A percentile compares a stretch with the other conserved stretches of the same genome.
Evolutionary conservation across 2,113 vertebrate species (phyloP).

Genomic region (Coryphaenoides rupestris): DNA sequence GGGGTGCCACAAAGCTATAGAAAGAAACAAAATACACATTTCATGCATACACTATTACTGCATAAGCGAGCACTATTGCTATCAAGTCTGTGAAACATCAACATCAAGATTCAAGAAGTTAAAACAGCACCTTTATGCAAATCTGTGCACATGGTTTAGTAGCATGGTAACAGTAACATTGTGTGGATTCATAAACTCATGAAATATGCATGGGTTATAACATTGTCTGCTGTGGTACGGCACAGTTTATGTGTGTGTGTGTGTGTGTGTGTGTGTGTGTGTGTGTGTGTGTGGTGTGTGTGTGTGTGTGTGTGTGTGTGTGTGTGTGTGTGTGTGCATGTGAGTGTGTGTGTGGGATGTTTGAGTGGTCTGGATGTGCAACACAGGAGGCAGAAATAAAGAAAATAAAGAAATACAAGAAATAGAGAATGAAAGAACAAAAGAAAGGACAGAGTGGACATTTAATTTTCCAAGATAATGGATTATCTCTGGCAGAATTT

Average conservation of each 20-base stretch:
- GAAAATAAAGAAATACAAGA: constrained; percentile 11
- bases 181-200: no score
- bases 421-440: constrained; percentile 26
- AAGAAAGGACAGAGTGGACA: constrained; percentile 46
- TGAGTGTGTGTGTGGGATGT: constrained; percentile 13
- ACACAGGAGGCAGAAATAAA: background rate
- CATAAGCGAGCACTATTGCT: no score
- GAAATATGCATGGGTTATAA: no score
- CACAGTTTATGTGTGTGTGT: background rate
- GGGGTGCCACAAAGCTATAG: no score
- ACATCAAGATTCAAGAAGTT: no score
- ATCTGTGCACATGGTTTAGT: no score
- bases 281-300: background rate
- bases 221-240: constrained; percentile 7
- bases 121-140: no score
- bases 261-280: background rate
- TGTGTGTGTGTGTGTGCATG: constrained; percentile 7
- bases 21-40: no score
- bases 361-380: constrained; percentile 16
- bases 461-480: constrained; percentile 70
- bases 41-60: no score
- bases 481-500: constrained; percentile 68
- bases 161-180: no score
- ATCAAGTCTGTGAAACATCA: no score
- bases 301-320: constrained; percentile 11